Evolutionary conservation across 1,140 invertebrate genomes (phyloP).

Genomic region (Drosophila mauritiana): DNA sequence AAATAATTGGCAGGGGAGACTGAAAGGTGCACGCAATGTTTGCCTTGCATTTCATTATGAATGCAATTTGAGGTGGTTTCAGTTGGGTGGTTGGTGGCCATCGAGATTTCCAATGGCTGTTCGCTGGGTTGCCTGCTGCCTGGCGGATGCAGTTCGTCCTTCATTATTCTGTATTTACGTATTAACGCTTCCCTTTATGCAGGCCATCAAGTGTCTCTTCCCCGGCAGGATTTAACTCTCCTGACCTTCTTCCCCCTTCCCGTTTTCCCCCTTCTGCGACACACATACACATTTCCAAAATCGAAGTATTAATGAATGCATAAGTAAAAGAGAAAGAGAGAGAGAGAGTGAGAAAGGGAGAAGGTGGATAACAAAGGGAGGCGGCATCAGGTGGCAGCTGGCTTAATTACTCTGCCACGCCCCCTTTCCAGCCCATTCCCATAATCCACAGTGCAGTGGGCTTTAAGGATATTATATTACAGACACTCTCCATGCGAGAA

Average conservation of each 20-base stretch:
- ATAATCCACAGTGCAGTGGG: conserved; percentile 41
- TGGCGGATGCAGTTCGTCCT: conserved; percentile 8
- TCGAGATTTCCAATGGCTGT: not conserved
- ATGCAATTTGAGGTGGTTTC: conserved; percentile 55
- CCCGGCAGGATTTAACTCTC: conserved; percentile 21
- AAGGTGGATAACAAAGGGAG: not conserved
- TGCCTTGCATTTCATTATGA: conserved; percentile 64
- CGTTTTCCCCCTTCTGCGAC: not conserved
- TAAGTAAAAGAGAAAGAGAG: not conserved
- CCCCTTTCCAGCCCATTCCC: not conserved
- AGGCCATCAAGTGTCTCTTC: conserved; percentile 42
- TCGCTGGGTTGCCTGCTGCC: not conserved
- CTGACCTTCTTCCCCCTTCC: conserved; percentile 4
- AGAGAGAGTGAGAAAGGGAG: not conserved
- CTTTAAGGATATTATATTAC: conserved; percentile 39
- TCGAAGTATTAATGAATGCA: conserved; percentile 33
- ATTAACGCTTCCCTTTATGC: conserved; percentile 66
- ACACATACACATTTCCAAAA: conserved; percentile 1
- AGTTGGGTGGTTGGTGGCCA: conserved; percentile 1
- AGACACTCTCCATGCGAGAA: conserved; percentile 5
- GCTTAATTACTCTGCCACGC: conserved; percentile 52
- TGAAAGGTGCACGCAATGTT: conserved; percentile 55
- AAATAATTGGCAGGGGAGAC: conserved; percentile 36
- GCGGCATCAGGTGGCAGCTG: conserved; percentile 43
- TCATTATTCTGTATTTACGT: conserved; percentile 70